Evolutionary conservation across 2,797 vertebrate genomes (phyloP).

Genomic region (Pangasius sanitwongsei): DNA sequence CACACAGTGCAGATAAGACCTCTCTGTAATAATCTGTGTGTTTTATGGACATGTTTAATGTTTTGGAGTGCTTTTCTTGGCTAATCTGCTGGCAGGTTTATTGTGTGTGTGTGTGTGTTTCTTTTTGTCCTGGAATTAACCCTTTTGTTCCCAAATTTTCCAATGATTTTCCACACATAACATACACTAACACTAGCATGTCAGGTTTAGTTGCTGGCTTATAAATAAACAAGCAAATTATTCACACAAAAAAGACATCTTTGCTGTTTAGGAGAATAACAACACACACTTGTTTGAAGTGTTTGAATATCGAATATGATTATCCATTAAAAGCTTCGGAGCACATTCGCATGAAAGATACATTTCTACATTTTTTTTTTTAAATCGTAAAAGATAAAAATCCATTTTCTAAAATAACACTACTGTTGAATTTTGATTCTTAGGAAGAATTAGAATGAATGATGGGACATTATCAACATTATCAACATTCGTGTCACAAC

Average conservation of each 20-base stretch:
- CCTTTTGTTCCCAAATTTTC: background rate
- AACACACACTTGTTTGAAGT: background rate
- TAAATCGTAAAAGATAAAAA: no score
- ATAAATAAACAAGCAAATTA: background rate
- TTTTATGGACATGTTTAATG: background rate
- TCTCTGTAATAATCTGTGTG: background rate
- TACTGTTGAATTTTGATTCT: background rate
- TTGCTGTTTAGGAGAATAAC: background rate
- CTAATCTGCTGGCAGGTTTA: slow-evolving; percentile 10
- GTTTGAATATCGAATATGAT: background rate
- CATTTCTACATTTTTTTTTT: background rate
- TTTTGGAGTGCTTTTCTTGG: slow-evolving; percentile 22
- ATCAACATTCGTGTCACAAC: no score
- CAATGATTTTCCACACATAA: background rate
- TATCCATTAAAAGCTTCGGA: background rate
- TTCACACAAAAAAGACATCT: background rate
- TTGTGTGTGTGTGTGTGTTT: background rate
- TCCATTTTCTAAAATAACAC: no score
- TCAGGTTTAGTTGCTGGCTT: background rate
- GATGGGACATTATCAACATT: no score
- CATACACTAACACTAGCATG: background rate
- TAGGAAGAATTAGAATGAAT: background rate
- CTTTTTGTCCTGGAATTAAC: background rate
- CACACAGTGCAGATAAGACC: slow-evolving; percentile 1
- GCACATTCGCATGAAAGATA: background rate